Base-by-base conservation (phyloP, 2,888 invertebrate genomes). In the Ormia ochracea region DNA sequence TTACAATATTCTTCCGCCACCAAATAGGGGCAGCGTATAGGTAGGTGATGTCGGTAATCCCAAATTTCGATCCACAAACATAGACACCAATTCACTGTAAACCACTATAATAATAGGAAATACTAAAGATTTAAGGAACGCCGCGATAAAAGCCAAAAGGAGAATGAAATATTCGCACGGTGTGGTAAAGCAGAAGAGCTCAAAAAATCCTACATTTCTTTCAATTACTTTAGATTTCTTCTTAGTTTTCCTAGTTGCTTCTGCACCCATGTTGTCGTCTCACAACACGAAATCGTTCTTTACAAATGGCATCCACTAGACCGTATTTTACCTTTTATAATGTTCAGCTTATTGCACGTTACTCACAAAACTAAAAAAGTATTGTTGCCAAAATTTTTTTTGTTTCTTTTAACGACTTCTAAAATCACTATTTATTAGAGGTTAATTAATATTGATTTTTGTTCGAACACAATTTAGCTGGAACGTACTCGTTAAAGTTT, bases 51-150 rank as follows among this genome's bases (percentile, higher is more conserved):
- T 92, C n/a, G 92, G 92, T 10, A 87, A 89, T 85, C 90, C 90
- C 82, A 91, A 90, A 19, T 92, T 92, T 10, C 94, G 90, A 89
- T 94, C 93, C 82, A 94, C 93, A 83, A 94, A 90, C 82, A 94
- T 90, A 17, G 94, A 91, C 0, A 93, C 93, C 86, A 94, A 93
- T 88, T 94, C 93, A 85, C 94, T 94, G 87, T 94, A 94, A 9
- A 93, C 90, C 82, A 94, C 92, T 28, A 93, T 92, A 36, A 93
- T 92, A 19, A 92, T 86, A 1, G 94, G 94, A 85, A 93, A 84
- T 43, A 92, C 92, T 48, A 93, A 85, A 4, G 93, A 92, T 85
- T 92, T 92, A 33, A 93, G 82, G 0, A 90, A 85, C 6, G 93
- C 92, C 78, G 92, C 89, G 17, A 93, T 58, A 43, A 93, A 83